A percentile compares a stretch with the other conserved stretches of the same genome.
phyloP scores from a whole-genome alignment of 1,140 invertebrate genomes.

The Schmidtea mediterranea region DNA sequence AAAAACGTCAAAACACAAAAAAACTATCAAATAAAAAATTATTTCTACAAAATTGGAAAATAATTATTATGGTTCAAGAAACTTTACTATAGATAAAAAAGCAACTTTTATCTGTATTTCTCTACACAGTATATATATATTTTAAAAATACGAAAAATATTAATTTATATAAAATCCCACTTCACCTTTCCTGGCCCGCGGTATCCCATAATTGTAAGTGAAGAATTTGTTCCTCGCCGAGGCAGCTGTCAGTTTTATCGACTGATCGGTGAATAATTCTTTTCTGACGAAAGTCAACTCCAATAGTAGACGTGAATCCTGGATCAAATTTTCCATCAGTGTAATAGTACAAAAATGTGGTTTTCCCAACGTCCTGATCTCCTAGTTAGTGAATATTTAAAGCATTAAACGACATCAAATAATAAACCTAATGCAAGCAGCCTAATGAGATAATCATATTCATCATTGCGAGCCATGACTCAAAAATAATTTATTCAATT shows the following conservation, averaged over 20 bases:
- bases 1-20: too few species aligned
- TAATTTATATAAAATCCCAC: too few species aligned
- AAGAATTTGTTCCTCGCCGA: constrained; percentile 51
- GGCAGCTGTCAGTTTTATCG: constrained; percentile 16
- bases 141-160: too few species aligned
- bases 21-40: too few species aligned
- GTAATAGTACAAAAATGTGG: constrained; percentile 47
- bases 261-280: constrained; percentile 38
- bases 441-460: constrained; percentile 87
- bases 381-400: constrained; percentile 12
- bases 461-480: constrained; percentile 15
- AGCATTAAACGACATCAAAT: too few species aligned
- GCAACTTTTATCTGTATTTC: too few species aligned
- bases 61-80: too few species aligned
- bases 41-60: too few species aligned
- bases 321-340: constrained; percentile 68
- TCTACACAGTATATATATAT: too few species aligned
- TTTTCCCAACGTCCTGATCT: constrained; percentile 27
- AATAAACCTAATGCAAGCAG: constrained; percentile 56
- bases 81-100: too few species aligned
- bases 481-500: too few species aligned
- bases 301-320: constrained; percentile 80
- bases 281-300: constrained; percentile 88
- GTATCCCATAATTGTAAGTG: constrained; percentile 84
- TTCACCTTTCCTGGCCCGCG: constrained; percentile 50